A percentile compares a stretch with the other conserved stretches of the same genome.
phyloP scores from a whole-genome alignment of 1,140 invertebrate species.

The Calosoma granatense region DNA sequence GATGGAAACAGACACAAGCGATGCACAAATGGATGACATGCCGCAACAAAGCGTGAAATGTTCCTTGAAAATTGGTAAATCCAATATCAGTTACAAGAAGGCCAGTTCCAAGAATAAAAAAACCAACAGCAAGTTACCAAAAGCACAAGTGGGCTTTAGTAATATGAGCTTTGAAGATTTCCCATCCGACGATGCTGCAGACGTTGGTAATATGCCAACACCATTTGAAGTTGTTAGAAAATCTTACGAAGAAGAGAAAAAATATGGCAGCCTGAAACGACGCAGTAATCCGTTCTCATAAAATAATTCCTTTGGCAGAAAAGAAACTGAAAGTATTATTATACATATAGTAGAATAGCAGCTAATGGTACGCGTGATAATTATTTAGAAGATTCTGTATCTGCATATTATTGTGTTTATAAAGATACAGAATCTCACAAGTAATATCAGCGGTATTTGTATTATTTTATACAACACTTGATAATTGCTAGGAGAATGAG shows the following conservation, averaged over 20 bases:
- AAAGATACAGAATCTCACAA: no score
- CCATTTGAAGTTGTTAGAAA: conserved; percentile 55
- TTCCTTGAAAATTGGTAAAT: conserved; percentile 23
- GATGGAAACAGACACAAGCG: conserved; percentile 30
- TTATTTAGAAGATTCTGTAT: no score
- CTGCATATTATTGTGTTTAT: no score
- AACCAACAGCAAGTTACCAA: conserved; percentile 28
- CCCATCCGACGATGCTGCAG: conserved; percentile 51
- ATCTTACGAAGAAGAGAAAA: conserved; percentile 46
- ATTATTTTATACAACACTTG: no score
- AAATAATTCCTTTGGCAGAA: no score
- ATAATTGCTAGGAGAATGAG: no score
- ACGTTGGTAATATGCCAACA: conserved; percentile 32
- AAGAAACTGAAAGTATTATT: no score
- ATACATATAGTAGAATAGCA: no score
- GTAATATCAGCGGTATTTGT: no score
- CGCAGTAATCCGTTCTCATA: conserved; percentile 58
- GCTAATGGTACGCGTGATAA: no score
- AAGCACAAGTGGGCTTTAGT: conserved; percentile 49
- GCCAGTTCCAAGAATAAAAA: conserved; percentile 22
- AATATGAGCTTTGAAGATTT: conserved; percentile 76
- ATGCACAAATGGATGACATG: conserved; percentile 17
- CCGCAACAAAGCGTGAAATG: conserved; percentile 22
- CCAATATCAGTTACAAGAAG: conserved; percentile 20
- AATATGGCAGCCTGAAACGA: conserved; percentile 51